phyloP scores from a whole-genome alignment of 2,888 invertebrate genomes.

The Sipunculus nudus region DNA sequence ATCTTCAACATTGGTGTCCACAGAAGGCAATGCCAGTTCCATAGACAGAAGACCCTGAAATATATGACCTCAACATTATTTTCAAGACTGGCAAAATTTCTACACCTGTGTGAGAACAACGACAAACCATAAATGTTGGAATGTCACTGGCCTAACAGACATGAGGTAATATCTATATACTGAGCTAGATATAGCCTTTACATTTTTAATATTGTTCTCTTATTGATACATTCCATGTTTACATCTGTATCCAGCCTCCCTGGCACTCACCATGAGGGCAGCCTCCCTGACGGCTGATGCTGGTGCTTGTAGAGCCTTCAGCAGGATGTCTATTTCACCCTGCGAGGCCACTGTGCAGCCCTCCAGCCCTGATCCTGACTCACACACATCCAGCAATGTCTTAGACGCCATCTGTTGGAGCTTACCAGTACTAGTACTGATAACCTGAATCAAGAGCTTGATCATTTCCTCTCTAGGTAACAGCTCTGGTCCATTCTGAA shows the following conservation, averaged over 20 bases:
- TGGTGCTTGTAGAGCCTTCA: constrained; percentile 80
- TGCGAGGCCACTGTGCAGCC: constrained; percentile 74
- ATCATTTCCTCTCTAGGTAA: constrained; percentile 86
- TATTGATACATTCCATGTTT: too few species aligned
- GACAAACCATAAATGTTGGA: too few species aligned
- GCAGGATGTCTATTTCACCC: constrained; percentile 80
- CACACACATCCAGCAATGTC: constrained; percentile 70
- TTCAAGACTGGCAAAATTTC: too few species aligned
- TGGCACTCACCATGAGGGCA: constrained; percentile 70
- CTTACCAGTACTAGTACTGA: constrained; percentile 46
- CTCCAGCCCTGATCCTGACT: constrained; percentile 71
- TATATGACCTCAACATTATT: too few species aligned
- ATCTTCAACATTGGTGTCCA: constrained; percentile 67
- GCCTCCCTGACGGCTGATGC: constrained; percentile 80
- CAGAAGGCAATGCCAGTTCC: constrained; percentile 72
- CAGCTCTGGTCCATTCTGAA: constrained; percentile 77
- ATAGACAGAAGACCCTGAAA: constrained; percentile 74
- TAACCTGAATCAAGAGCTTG: constrained; percentile 74
- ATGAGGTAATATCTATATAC: too few species aligned
- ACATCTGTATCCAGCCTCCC: too few species aligned
- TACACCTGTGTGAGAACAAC: too few species aligned
- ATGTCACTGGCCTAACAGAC: too few species aligned
- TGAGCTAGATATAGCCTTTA: too few species aligned
- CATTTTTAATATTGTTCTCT: too few species aligned
- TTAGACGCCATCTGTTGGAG: constrained; percentile 79